Evolutionary conservation across 92 coral and sea anemone genomes (phyloP), one percentile per base, ranked within the genome.

Genomic region (Porites rus): DNA sequence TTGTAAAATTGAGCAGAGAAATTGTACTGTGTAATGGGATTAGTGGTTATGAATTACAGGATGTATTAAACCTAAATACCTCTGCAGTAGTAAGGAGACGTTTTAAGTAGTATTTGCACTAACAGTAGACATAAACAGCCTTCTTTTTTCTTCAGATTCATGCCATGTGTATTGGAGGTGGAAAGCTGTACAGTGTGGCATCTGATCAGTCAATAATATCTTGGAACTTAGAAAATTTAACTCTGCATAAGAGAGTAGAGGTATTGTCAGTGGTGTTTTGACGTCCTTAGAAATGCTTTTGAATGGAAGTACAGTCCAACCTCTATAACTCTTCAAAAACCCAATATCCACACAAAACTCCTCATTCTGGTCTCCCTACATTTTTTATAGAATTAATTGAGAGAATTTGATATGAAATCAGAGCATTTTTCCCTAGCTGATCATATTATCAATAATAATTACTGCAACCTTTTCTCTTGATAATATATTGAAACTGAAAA

Each of bases 161-260:
- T 77, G 81, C 99, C 7, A 95, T 97, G 89, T 95, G 98, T 79
- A 91, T 92, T 51, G 96, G 97, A 8, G 97, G 99, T 76, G 98
- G 98, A 3, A 97, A 92, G 56, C 93, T 97, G 16, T 97, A 92
- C 86, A 97, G 98, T 84, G 98, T 97, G 24, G 99, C 98, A 31
- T 94, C 99, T 19, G 99, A 97, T 76, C 94, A 95, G 75, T 85
- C 94, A 54, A 93, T 97, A 25, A 95, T 96, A 46, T 92, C 98
- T 24, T 97, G 99, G 99, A 96, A 93, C 83, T 79, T 95, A 65
- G 98, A 95, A 83, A 87, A 94, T 31, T 82, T 95, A 74, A 93
- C 93, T 46, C 97, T 91, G 68, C 93, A 97, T 46, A 88, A 82
- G 65, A 94, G 92, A 86, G 93, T 97, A 3, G 96, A 92, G 94